phyloP scores from a whole-genome alignment of 2,888 invertebrate species.

The Neoscelio sp. region DNA sequence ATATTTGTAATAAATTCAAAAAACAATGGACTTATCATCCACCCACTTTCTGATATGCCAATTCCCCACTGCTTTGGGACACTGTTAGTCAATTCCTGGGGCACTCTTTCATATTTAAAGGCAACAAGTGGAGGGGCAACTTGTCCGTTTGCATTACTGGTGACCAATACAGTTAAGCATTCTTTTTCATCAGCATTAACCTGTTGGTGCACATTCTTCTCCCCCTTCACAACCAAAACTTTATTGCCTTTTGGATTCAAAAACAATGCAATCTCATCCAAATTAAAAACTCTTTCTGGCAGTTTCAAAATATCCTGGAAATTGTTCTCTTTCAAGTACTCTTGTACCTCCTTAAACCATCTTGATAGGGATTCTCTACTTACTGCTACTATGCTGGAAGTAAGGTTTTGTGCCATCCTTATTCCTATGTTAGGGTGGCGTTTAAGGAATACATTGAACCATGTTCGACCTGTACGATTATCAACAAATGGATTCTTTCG shows the following conservation, averaged over 20 bases:
- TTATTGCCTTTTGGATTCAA: slow-evolving; percentile 72
- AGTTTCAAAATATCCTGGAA: slow-evolving; percentile 72
- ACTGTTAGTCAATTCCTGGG: slow-evolving; percentile 68
- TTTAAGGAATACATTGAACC: slow-evolving; percentile 63
- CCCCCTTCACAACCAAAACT: slow-evolving; percentile 76
- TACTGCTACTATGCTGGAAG: slow-evolving; percentile 67
- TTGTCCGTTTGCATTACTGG: slow-evolving; percentile 63
- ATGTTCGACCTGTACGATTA: slow-evolving; percentile 57
- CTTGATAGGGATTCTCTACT: slow-evolving; percentile 69
- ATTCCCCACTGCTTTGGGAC: slow-evolving; percentile 54
- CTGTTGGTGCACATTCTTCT: slow-evolving; percentile 45
- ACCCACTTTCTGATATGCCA: slow-evolving; percentile 18
- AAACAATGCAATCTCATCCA: slow-evolving; percentile 65
- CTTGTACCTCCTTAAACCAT: slow-evolving; percentile 71
- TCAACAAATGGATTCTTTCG: slow-evolving; percentile 57
- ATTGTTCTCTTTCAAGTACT: slow-evolving; percentile 65
- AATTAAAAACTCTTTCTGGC: slow-evolving; percentile 71
- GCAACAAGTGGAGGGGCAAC: slow-evolving; percentile 72
- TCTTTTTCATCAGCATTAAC: slow-evolving; percentile 35
- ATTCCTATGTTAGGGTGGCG: slow-evolving; percentile 66
- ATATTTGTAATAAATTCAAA: no score
- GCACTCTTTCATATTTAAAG: slow-evolving; percentile 75
- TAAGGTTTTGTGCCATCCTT: slow-evolving; percentile 72
- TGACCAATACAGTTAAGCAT: slow-evolving; percentile 40
- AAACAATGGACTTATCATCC: no score